These are phyloP conservation scores for Seira musarum DNA, from an alignment of 2,888 invertebrate species.

Conservation along the genomic window DNA sequence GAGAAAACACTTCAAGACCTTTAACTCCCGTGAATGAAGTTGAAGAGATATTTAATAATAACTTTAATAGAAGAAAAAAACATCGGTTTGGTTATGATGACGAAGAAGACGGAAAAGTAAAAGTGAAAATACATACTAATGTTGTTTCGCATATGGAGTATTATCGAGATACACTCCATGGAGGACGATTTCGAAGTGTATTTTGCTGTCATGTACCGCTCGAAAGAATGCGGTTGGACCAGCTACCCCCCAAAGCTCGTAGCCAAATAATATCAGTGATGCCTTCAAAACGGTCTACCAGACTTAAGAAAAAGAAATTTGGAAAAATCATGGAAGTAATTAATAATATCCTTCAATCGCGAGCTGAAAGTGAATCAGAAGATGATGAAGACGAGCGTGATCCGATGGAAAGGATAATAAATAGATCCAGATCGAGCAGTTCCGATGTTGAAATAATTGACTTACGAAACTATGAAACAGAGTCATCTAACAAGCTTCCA, in stretches of 20 bases:
- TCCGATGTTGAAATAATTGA: constrained; percentile 34
- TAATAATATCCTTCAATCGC: background rate
- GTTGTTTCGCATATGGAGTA: constrained; percentile 20
- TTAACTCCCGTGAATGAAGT: constrained; percentile 22
- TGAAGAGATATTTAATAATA: constrained; percentile 25
- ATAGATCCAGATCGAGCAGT: constrained; percentile 1
- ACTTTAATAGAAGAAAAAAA: constrained; percentile 16
- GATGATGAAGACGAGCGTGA: constrained; percentile 12
- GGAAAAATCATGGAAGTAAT: background rate
- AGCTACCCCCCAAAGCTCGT: constrained; percentile 9
- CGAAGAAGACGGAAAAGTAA: constrained; percentile 25
- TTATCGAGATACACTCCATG: too few species aligned
- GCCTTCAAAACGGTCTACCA: constrained; percentile 32
- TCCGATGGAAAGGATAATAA: too few species aligned
- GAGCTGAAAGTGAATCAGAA: too few species aligned
- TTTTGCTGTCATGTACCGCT: background rate
- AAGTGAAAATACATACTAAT: constrained; percentile 24
- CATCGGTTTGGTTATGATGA: constrained; percentile 33
- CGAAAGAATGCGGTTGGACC: background rate
- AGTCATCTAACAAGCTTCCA: too few species aligned
- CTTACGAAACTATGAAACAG: too few species aligned
- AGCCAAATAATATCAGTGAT: background rate
- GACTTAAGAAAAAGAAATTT: constrained; percentile 28
- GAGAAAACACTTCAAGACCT: constrained; percentile 8
- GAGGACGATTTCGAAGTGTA: background rate